These are phyloP conservation scores for Epsilonema sp. DNA, from an alignment of 2,888 invertebrate genomes.

Conservation along the genomic window DNA sequence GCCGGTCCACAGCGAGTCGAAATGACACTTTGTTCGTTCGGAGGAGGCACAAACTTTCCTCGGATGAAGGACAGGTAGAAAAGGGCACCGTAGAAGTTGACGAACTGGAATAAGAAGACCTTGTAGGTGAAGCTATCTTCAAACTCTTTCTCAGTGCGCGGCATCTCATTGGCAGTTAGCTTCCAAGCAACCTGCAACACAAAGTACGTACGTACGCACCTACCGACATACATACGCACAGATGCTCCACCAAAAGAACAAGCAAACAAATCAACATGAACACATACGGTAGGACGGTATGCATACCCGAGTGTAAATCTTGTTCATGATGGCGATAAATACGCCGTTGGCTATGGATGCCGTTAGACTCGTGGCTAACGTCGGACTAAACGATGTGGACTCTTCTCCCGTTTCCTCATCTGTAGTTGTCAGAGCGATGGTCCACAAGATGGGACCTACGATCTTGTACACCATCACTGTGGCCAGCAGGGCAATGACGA, in stretches of 20 bases:
- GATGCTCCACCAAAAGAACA: too few species aligned
- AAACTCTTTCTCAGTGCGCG: constrained; percentile 73
- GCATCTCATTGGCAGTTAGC: constrained; percentile 14
- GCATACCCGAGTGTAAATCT: constrained; percentile 6
- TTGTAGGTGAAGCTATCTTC: constrained; percentile 78
- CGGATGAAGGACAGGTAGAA: constrained; percentile 80
- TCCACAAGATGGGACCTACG: background rate
- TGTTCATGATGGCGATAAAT: constrained; percentile 5
- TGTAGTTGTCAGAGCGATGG: background rate
- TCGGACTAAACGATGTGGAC: background rate
- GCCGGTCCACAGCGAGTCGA: constrained; percentile 57
- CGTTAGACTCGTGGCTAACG: background rate
- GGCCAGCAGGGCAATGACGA: constrained; percentile 2
- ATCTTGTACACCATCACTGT: constrained; percentile 5
- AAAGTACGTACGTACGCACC: too few species aligned
- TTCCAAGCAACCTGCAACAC: constrained; percentile 1
- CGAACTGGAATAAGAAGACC: constrained; percentile 74
- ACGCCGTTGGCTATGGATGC: constrained; percentile 5
- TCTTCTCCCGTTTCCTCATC: background rate
- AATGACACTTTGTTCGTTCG: background rate
- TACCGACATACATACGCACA: too few species aligned
- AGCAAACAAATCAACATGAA: too few species aligned
- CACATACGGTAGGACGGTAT: too few species aligned
- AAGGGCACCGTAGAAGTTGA: constrained; percentile 86
- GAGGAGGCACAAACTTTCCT: background rate